phyloP scores from a whole-genome alignment of 1,140 invertebrate species.

The Babylonia areolata region DNA sequence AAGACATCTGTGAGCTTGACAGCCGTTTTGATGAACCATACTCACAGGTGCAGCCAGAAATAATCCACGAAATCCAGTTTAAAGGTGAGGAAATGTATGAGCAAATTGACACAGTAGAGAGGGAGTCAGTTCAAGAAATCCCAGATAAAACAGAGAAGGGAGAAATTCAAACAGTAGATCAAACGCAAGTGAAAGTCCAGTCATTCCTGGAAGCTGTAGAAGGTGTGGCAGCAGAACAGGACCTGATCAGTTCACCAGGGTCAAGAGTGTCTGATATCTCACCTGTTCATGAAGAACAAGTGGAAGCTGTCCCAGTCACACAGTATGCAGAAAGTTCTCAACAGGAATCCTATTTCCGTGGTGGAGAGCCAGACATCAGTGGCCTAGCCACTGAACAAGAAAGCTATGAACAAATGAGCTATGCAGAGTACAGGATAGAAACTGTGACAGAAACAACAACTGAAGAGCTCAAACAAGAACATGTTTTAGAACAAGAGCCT shows the following conservation, averaged over 20 bases:
- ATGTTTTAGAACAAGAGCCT: too few relatives aligned
- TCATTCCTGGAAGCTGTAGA: constrained; percentile 24
- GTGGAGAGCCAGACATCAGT: not conserved
- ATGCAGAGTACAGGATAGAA: not conserved
- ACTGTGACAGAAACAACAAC: not conserved
- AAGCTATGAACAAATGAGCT: constrained; percentile 15
- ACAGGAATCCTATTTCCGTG: not conserved
- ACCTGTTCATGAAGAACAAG: constrained; percentile 26
- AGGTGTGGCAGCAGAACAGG: constrained; percentile 29
- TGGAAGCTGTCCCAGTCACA: not conserved
- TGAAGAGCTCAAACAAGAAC: not conserved
- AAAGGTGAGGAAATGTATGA: constrained; percentile 22
- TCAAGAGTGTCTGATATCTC: constrained; percentile 37
- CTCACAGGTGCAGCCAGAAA: constrained; percentile 28
- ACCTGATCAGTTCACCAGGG: constrained; percentile 9
- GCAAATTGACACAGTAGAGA: constrained; percentile 3
- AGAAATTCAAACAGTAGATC: constrained; percentile 7
- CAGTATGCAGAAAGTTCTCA: constrained; percentile 14
- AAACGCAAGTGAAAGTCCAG: not conserved
- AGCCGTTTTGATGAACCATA: not conserved
- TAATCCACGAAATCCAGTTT: constrained; percentile 28
- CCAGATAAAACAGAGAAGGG: constrained; percentile 30
- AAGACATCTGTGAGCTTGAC: constrained; percentile 68
- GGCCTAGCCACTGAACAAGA: not conserved
- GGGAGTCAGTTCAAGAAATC: constrained; percentile 18